Evolutionary conservation across 2,113 vertebrate genomes (phyloP), one percentile per base, ranked within the genome.

Genomic region (Trichechus manatus): DNA sequence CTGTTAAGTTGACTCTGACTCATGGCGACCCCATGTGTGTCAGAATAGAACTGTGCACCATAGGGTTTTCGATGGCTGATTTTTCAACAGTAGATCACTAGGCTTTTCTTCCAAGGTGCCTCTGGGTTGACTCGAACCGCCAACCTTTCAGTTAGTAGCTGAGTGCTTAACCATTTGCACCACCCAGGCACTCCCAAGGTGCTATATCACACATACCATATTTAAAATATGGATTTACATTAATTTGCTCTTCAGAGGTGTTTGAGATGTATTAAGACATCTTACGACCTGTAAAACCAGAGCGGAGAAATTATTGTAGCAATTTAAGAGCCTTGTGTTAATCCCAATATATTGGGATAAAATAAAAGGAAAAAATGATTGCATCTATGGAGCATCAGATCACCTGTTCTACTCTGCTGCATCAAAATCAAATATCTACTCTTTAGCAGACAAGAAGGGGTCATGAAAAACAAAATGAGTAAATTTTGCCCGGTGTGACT

Each of bases 221-320:
- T 29, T 66, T 92, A 53, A 94, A 22, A 89, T 66, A 1, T 80
- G 5, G 4, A 79, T 81, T 96, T 93, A 61, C 53, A 84, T 87
- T 89, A 56, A 31, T 81, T 94, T 93, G 22, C 7, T 68, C 82
- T 79, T 84, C 90, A 61, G 31, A 93, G 61, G 3, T 70, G 2
- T 85, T 95, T 83, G 56, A 85, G 5, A 63, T 91, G 56, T 9
- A 84, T 97, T 83, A 95, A 94, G 39, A 75, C 39, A 95, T 42
- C 27, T 1, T 93, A 59, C 33, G 4, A 11, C 15, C 10, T 59
- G 23, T 93, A 81, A 93, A 95, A 72, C n/a, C 31, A 82, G 39
- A 88, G 6, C n/a, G 74, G 27, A 7, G 23, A 89, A 95, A 93
- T 94, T 82, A 94, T 53, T 13, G 23, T 42, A 91, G 72, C 5